These are phyloP conservation scores for Montipora efflorescens DNA, from an alignment of 64 coral and sea anemone genomes.

Conservation along the genomic window DNA sequence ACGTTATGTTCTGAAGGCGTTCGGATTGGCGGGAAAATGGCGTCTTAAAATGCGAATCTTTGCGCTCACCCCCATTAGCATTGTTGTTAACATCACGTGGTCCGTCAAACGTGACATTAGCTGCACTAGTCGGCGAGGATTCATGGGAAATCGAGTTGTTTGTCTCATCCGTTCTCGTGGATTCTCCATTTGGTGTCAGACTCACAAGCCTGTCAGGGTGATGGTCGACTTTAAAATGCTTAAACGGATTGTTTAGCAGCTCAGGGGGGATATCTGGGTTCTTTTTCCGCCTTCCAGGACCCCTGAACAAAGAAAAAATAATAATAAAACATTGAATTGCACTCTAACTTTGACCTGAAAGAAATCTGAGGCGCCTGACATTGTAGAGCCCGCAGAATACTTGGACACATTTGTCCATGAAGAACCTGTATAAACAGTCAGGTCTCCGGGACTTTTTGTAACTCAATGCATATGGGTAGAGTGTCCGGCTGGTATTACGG, in stretches of 20 bases:
- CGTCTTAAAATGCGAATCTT: constrained; percentile 32
- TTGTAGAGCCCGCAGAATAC: no score
- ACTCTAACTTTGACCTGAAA: no score
- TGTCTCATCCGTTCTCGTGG: constrained; percentile 8
- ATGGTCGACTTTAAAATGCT: constrained; percentile 82
- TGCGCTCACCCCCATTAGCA: constrained; percentile 6
- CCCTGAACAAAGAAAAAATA: constrained; percentile 41
- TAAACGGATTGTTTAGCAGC: constrained; percentile 89
- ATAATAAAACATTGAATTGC: no score
- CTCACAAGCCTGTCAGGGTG: constrained; percentile 10
- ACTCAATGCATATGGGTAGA: no score
- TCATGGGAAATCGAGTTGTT: constrained; percentile 50
- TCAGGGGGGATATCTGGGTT: constrained; percentile 93
- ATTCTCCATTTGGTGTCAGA: constrained; percentile 28
- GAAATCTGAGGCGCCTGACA: no score
- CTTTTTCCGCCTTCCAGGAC: constrained; percentile 89
- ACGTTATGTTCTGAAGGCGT: constrained; percentile 18
- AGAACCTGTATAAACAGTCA: no score
- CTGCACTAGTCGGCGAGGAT: neutral
- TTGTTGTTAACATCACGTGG: constrained; percentile 84
- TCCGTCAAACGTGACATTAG: constrained; percentile 27
- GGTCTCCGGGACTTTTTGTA: no score
- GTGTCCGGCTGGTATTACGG: no score
- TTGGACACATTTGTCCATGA: no score
- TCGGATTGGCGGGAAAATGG: constrained; percentile 17